Conservation (phyloP, 2,113 vertebrate species). For the Lamprotornis superbus region DNA sequence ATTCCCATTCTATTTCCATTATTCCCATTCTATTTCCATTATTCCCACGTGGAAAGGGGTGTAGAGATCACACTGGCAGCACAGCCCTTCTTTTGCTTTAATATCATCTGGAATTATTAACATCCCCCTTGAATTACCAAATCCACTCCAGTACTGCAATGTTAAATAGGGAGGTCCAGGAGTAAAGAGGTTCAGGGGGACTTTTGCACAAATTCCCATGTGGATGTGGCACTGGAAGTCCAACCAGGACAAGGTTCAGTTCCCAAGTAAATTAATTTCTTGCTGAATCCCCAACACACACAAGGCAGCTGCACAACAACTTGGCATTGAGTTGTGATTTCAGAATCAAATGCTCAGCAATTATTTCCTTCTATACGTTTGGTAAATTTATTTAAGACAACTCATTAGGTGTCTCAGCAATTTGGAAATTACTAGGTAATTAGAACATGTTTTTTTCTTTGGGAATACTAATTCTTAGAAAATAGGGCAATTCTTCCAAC, state of each 20-base stretch:
- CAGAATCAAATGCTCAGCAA: slow-evolving; percentile 47
- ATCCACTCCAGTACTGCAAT: not conserved
- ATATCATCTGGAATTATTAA: not conserved
- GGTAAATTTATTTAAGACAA: slow-evolving; percentile 50
- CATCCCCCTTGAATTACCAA: not conserved
- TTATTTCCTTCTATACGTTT: slow-evolving; percentile 38
- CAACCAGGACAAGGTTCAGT: not conserved
- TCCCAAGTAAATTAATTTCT: not conserved
- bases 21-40: too few species aligned
- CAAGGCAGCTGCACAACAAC: not conserved
- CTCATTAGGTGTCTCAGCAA: slow-evolving; percentile 45
- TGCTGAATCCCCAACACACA: not conserved
- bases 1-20: too few species aligned
- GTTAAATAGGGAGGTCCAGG: not conserved
- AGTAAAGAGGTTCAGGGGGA: not conserved
- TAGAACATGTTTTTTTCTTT: not conserved
- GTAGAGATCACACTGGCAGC: not conserved
- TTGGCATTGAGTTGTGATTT: not conserved
- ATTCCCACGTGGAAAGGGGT: not conserved
- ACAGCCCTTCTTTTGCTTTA: not conserved
- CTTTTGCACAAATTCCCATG: not conserved
- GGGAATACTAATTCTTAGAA: slow-evolving; percentile 54
- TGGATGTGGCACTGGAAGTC: not conserved
- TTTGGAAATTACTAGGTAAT: slow-evolving; percentile 57
- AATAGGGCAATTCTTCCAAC: slow-evolving; percentile 25